Percentiles rank a stretch among this genome's conserved stretches.
Conservation (phyloP, 1,140 invertebrate genomes). For the Diabrotica virgifera region DNA sequence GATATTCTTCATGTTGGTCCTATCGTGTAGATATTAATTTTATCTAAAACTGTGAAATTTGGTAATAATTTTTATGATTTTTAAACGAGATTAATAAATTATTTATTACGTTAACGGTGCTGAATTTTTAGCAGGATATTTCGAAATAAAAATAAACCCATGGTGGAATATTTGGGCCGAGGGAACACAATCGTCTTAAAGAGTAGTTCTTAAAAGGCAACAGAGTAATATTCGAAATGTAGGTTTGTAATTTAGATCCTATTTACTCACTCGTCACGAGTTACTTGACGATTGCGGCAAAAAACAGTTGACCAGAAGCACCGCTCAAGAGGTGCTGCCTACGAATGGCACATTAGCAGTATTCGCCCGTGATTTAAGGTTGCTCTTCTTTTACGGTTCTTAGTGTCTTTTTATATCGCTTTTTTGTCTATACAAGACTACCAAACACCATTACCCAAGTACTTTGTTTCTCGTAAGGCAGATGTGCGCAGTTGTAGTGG, state of each 20-base stretch:
- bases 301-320: constrained; percentile 23
- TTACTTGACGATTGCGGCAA: constrained; percentile 24
- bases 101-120: too few species aligned
- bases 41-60: too few species aligned
- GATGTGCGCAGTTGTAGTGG: neutral
- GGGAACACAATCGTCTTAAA: neutral
- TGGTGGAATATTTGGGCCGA: neutral
- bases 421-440: constrained; percentile 19
- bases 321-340: constrained; percentile 22
- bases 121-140: too few species aligned
- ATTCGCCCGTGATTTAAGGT: constrained; percentile 19
- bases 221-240: constrained; percentile 35
- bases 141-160: too few species aligned
- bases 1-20: too few species aligned
- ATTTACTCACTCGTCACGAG: constrained; percentile 34
- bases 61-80: too few species aligned
- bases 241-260: constrained; percentile 34
- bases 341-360: constrained; percentile 27
- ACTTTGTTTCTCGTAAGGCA: constrained; percentile 15
- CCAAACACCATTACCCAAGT: constrained; percentile 16
- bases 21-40: too few species aligned
- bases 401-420: constrained; percentile 18
- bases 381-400: constrained; percentile 20
- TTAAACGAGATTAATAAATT: too few species aligned
- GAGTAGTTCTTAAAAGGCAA: constrained; percentile 23